Evolutionary conservation across 1,140 invertebrate species (phyloP), one percentile per base, ranked within the genome.

Genomic region (Pygmarrhopalites habei): DNA sequence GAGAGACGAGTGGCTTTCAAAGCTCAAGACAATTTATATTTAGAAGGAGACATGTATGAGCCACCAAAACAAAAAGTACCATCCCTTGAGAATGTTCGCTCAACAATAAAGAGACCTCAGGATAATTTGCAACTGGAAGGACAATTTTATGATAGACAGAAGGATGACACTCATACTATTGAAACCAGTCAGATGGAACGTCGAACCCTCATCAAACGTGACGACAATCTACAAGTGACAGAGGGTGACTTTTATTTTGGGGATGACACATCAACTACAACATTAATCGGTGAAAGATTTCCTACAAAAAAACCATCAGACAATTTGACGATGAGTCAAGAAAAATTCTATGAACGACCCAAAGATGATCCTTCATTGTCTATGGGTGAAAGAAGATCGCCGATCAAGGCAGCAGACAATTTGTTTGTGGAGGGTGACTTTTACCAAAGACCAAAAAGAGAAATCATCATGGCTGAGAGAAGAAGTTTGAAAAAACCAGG

Each of bases 91-190:
- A 64, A 65, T 2, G n/a, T n/a, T n/a, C 35, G 64, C 3, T 47
- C 57, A 2, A 19, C 43, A 23, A 41, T 57, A 28, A 61, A 57
- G 19, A 62, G 52, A 44, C 57, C 62, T 32, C 41, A 78, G 69
- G 83, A 85, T 74, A 86, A 85, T 72, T 70, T 86, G 0, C 80
- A 75, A 70, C 75, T 80, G 0, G 85, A 87, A 75, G 86, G 83
- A 56, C 76, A 82, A 17, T 82, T 84, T 74, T 77, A 81, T 73
- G 68, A 64, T 71, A 73, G 32, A 49, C 44, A 68, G 10, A 68
- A 64, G 53, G 68, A 65, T 28, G 32, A 59, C 15, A n/a, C 35
- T 47, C 14, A 21, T n/a, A 32, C 12, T 32, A 58, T 61, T 47
- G 55, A 41, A 15, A 41, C 59, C 14, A 55, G 66, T 30, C 41